These are phyloP conservation scores for Harpalus rubripes DNA, from an alignment of 2,888 invertebrate genomes.

Conservation along the genomic window DNA sequence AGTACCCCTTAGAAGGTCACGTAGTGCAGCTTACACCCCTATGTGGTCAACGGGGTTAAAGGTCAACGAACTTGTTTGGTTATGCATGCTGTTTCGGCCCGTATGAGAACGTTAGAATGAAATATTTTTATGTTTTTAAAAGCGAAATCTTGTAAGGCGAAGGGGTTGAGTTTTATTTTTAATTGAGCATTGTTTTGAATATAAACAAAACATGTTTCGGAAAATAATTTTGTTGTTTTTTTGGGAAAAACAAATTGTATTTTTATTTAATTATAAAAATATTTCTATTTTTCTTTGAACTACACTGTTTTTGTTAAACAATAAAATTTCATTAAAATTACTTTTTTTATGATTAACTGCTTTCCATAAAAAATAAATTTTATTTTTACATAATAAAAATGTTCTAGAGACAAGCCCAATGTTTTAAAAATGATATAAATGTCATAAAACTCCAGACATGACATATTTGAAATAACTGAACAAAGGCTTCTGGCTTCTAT, in stretches of 20 bases:
- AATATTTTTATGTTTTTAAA: constrained; percentile 1
- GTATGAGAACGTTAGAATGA: not conserved
- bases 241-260: not conserved
- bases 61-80: not conserved
- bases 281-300: not conserved
- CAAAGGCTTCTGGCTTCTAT: too few species aligned
- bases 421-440: too few species aligned
- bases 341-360: too few species aligned
- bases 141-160: not conserved
- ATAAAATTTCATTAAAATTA: too few species aligned
- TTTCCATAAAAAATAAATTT: too few species aligned
- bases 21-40: not conserved
- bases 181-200: not conserved
- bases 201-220: not conserved
- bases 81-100: not conserved
- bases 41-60: not conserved
- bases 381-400: too few species aligned
- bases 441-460: too few species aligned
- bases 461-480: too few species aligned
- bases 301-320: not conserved
- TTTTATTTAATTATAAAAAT: not conserved
- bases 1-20: too few species aligned
- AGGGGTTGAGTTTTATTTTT: not conserved
- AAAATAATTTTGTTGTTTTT: not conserved
- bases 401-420: too few species aligned